A percentile compares a stretch with the other conserved stretches of the same genome.
phyloP scores from a whole-genome alignment of 2,113 vertebrate species.

The Lophius piscatorius region DNA sequence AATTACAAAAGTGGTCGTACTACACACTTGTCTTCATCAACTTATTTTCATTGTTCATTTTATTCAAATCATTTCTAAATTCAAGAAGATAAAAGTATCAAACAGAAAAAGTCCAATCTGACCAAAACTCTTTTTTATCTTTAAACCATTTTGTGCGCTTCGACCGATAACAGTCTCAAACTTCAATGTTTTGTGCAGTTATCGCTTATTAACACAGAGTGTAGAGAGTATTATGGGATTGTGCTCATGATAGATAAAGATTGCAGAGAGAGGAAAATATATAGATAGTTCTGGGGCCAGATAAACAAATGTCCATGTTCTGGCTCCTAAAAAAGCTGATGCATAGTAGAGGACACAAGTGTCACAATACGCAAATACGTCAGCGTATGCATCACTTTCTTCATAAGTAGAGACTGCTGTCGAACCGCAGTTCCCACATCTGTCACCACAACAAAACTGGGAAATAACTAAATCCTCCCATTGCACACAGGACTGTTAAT shows the following conservation, averaged over 20 bases:
- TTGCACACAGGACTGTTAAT: constrained; percentile 66
- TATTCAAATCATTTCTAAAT: neutral
- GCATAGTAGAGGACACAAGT: neutral
- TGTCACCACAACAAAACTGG: constrained; percentile 66
- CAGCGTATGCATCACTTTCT: constrained; percentile 35
- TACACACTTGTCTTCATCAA: too few relatives aligned
- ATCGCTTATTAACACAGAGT: neutral
- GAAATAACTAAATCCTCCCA: constrained; percentile 67
- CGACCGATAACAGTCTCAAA: constrained; percentile 1
- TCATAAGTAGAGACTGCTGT: constrained; percentile 19
- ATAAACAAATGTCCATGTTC: too few relatives aligned
- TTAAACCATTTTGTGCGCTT: neutral
- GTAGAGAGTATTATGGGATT: constrained; percentile 2
- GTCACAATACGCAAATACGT: constrained; percentile 45
- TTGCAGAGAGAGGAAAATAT: too few relatives aligned
- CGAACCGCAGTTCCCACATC: constrained; percentile 61
- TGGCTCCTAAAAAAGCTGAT: constrained; percentile 3
- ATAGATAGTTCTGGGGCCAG: too few relatives aligned
- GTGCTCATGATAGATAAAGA: too few relatives aligned
- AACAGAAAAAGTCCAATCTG: too few relatives aligned
- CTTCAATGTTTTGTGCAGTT: constrained; percentile 6
- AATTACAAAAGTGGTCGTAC: too few relatives aligned
- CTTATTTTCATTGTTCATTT: neutral
- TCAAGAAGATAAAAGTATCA: neutral
- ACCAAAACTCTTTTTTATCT: too few relatives aligned